These are phyloP conservation scores for Junonia oenone DNA, from an alignment of 2,888 invertebrate genomes.

Conservation along the genomic window DNA sequence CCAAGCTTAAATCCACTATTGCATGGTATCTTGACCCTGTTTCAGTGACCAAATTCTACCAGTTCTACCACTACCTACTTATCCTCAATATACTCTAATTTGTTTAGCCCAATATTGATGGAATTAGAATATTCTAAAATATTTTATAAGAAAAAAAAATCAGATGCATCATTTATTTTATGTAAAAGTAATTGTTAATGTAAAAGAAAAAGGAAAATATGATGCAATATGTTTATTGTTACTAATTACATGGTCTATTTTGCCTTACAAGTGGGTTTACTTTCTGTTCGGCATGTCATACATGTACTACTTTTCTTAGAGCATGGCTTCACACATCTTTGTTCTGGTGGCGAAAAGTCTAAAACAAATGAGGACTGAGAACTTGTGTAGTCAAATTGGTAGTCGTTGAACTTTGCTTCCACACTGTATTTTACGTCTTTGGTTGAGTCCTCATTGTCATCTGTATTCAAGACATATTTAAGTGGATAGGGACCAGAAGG, in stretches of 20 bases:
- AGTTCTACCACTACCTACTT: too few species aligned
- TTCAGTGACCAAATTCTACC: too few species aligned
- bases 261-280: not conserved
- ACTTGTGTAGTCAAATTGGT: constrained; percentile 66
- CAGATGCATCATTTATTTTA: too few species aligned
- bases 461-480: constrained; percentile 62
- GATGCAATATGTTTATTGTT: not conserved
- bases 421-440: constrained; percentile 51
- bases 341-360: constrained; percentile 65
- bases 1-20: too few species aligned
- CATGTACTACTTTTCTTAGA: constrained; percentile 47
- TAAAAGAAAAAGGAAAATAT: not conserved
- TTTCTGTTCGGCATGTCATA: constrained; percentile 34
- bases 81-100: too few species aligned
- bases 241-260: not conserved
- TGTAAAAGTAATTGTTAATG: not conserved
- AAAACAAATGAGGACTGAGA: constrained; percentile 65
- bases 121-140: too few species aligned
- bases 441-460: constrained; percentile 27
- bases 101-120: too few species aligned
- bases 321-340: constrained; percentile 50
- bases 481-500: constrained; percentile 65
- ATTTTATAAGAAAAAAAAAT: too few species aligned
- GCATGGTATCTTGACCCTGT: too few species aligned
- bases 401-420: constrained; percentile 68